Percentiles rank a stretch among this genome's conserved stretches.
Evolutionary conservation across 2,113 vertebrate species (phyloP).

Genomic region (Setophaga petechia): DNA sequence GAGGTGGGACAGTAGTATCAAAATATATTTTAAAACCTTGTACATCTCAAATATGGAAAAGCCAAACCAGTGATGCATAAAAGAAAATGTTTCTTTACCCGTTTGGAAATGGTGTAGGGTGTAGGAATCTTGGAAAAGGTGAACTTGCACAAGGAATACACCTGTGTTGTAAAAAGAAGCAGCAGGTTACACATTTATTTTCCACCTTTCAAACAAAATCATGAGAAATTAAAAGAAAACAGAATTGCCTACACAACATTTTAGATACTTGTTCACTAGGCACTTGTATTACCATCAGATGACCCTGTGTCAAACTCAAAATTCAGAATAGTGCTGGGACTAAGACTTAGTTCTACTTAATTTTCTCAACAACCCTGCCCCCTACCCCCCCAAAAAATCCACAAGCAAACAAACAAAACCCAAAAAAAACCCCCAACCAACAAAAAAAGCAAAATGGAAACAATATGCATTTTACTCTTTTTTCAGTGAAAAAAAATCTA

Average conservation of each 20-base stretch:
- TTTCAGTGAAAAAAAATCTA: background rate
- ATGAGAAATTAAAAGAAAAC: background rate
- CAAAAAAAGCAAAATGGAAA: background rate
- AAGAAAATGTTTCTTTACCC: constrained; percentile 77
- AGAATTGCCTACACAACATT: background rate
- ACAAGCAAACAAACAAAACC: background rate
- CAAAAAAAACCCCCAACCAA: background rate
- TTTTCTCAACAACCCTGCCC: background rate
- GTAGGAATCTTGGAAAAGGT: constrained; percentile 94
- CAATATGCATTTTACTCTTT: background rate
- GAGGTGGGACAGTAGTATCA: background rate
- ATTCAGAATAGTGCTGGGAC: background rate
- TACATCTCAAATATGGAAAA: background rate
- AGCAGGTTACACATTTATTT: background rate
- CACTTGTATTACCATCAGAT: fast-evolving
- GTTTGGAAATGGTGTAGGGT: constrained; percentile 88
- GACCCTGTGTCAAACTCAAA: background rate
- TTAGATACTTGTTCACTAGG: background rate
- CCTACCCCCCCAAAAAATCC: background rate
- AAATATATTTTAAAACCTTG: background rate
- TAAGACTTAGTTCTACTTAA: background rate
- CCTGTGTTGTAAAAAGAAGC: constrained; percentile 72
- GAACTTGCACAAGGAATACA: constrained; percentile 94
- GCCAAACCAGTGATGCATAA: background rate
- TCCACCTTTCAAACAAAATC: background rate